A percentile compares a stretch with the other conserved stretches of the same genome.
Evolutionary conservation across 2,888 invertebrate species (phyloP).

Genomic region (Gari tellinella): DNA sequence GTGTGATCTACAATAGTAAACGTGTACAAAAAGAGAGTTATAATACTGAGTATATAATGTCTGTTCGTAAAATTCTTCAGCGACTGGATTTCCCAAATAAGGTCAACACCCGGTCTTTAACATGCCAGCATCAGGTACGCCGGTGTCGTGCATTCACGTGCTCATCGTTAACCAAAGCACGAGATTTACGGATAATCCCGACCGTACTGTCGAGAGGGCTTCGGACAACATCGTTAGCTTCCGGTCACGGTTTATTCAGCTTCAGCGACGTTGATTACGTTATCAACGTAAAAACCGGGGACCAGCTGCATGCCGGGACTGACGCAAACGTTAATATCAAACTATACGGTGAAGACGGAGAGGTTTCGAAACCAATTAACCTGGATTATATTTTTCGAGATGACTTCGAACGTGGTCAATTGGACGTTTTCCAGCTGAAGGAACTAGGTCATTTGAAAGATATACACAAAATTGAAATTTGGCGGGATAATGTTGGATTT

Average conservation of each 20-base stretch:
- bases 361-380: slow-evolving; percentile 73
- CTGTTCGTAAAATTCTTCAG: too few species aligned
- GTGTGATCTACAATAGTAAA: too few species aligned
- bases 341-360: slow-evolving; percentile 80
- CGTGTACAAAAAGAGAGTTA: too few species aligned
- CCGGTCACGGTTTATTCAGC: slow-evolving; percentile 21
- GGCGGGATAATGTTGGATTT: slow-evolving; percentile 81
- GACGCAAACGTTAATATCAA: slow-evolving; percentile 83
- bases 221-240: background rate
- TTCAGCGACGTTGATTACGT: slow-evolving; percentile 29
- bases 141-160: too few species aligned
- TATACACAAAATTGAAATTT: slow-evolving; percentile 79
- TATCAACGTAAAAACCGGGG: slow-evolving; percentile 84
- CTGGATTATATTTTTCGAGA: slow-evolving; percentile 79
- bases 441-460: slow-evolving; percentile 43
- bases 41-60: too few species aligned
- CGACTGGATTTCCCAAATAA: too few species aligned
- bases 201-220: too few species aligned
- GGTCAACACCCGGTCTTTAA: too few species aligned
- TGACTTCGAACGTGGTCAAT: slow-evolving; percentile 82
- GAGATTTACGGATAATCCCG: too few species aligned
- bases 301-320: slow-evolving; percentile 82
- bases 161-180: too few species aligned
- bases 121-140: too few species aligned
- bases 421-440: slow-evolving; percentile 76